Evolutionary conservation across 2,888 invertebrate species (phyloP), one percentile per base, ranked within the genome.

Genomic region (Erebia palarica): DNA sequence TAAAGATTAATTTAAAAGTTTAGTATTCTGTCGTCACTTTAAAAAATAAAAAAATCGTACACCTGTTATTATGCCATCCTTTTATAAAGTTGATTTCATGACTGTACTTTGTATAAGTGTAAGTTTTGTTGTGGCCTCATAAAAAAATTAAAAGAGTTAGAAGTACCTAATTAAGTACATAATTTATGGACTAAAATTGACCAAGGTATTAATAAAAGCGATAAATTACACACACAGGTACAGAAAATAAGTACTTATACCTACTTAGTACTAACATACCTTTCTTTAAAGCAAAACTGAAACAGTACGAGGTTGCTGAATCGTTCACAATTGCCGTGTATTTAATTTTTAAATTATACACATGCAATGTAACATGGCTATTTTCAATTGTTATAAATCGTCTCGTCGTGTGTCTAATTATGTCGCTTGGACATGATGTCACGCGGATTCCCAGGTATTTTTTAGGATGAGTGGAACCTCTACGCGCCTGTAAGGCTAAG

Each of bases 401-500:
- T n/a, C n/a, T n/a, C n/a, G n/a, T n/a, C 47, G 27, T 36, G 58
- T 14, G 7, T 53, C 14, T 63, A 69, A 58, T 36, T 58, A 36
- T 58, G 13, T 65, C 11, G 13, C 55, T 58, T n/a, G 55, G 44
- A n/a, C 44, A 68, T 71, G 68, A 65, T 14, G 27, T 65, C 69
- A 69, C 21, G 14, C 42, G 57, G n/a, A 60, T 53, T 49, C 60
- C 55, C 61, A 61, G 36, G 27, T 47, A 72, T 70, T 73, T 75
- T 59, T 63, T 60, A 65, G 68, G 61, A 58, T 70, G 67, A 64
- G 64, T 74, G 77, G 76, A 73, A 76, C 71, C 74, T 79, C 78
- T 77, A 71, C 66, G 61, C 70, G 70, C 73, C 70, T 70, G 78
- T 81, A 84, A 86, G 83, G 84, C 83, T 80, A 79, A 80, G 85